A percentile compares a stretch with the other conserved stretches of the same genome.
phyloP scores from a whole-genome alignment of 2,797 vertebrate species.

The Lagocephalus sceleratus region DNA sequence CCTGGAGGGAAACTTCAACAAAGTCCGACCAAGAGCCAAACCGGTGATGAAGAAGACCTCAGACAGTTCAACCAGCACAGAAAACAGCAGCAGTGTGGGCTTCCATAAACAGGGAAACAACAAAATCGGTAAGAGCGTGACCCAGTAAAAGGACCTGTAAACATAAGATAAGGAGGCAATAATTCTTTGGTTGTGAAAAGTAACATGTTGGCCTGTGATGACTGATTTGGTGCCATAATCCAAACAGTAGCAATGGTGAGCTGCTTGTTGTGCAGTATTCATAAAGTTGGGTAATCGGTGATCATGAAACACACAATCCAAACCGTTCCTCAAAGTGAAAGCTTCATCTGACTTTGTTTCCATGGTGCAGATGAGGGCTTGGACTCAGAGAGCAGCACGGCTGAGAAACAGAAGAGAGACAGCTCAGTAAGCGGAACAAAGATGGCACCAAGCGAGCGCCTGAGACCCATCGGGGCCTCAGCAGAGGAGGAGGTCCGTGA shows the following conservation, averaged over 20 bases:
- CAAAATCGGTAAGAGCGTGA: constrained; percentile 54
- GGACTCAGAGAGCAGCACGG: constrained; percentile 48
- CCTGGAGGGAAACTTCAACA: constrained; percentile 80
- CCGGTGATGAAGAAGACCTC: constrained; percentile 68
- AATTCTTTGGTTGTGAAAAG: too few relatives aligned
- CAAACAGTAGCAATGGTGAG: too few relatives aligned
- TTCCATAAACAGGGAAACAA: constrained; percentile 45
- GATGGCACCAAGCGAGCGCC: constrained; percentile 57
- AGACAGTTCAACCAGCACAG: constrained; percentile 53
- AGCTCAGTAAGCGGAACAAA: constrained; percentile 49
- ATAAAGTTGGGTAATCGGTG: too few relatives aligned
- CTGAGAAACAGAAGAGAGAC: constrained; percentile 67
- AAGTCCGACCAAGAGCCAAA: constrained; percentile 67
- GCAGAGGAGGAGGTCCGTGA: constrained; percentile 68
- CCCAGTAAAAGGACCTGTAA: neutral
- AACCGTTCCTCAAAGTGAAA: neutral
- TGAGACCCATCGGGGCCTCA: constrained; percentile 75
- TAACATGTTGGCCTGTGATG: too few relatives aligned
- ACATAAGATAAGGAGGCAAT: neutral
- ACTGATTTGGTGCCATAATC: too few relatives aligned
- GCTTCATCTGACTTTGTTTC: constrained; percentile 13
- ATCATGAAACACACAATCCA: too few relatives aligned
- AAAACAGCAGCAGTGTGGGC: constrained; percentile 51
- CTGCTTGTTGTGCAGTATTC: too few relatives aligned
- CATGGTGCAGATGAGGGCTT: constrained; percentile 53